Evolutionary conservation across 2,797 vertebrate species (phyloP).

Genomic region (Acrossocheilus fasciatus): DNA sequence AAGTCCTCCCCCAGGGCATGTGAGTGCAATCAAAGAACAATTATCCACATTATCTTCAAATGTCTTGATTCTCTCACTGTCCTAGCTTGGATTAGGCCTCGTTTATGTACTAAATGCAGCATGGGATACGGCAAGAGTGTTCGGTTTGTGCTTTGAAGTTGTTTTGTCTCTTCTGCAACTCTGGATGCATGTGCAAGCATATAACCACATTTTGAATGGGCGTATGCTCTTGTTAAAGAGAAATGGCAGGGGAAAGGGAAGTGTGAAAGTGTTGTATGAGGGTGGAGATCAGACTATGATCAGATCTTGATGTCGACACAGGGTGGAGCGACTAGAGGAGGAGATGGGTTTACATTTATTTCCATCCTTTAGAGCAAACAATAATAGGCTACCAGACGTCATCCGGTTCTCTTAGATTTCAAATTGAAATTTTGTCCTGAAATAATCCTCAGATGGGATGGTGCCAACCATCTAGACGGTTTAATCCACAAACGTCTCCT

Average conservation of each 20-base stretch:
- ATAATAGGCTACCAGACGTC: not conserved
- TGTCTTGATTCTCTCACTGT: slow-evolving; percentile 7
- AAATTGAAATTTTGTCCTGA: not conserved
- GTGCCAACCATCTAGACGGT: not conserved
- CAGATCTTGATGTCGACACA: slow-evolving; percentile 27
- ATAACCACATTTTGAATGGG: slow-evolving; percentile 39
- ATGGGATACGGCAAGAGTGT: not conserved
- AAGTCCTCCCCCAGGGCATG: slow-evolving; percentile 3
- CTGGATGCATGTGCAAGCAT: not conserved
- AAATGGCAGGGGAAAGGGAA: slow-evolving; percentile 24
- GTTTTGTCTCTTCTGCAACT: not conserved
- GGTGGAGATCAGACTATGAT: slow-evolving; percentile 2
- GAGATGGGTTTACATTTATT: not conserved
- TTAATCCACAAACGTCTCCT: slow-evolving; percentile 15
- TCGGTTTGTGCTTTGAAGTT: not conserved
- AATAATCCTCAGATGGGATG: not conserved
- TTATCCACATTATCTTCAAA: slow-evolving; percentile 1
- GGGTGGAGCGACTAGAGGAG: slow-evolving; percentile 37
- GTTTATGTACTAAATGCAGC: not conserved
- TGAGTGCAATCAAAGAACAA: not conserved
- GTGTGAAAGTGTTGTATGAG: slow-evolving; percentile 30
- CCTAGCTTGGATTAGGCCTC: not conserved
- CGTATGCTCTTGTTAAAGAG: slow-evolving; percentile 38
- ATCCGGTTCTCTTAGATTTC: not conserved
- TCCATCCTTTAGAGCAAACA: not conserved